These are phyloP conservation scores for Parochlus steinenii DNA, from an alignment of 2,888 invertebrate genomes.

Conservation along the genomic window DNA sequence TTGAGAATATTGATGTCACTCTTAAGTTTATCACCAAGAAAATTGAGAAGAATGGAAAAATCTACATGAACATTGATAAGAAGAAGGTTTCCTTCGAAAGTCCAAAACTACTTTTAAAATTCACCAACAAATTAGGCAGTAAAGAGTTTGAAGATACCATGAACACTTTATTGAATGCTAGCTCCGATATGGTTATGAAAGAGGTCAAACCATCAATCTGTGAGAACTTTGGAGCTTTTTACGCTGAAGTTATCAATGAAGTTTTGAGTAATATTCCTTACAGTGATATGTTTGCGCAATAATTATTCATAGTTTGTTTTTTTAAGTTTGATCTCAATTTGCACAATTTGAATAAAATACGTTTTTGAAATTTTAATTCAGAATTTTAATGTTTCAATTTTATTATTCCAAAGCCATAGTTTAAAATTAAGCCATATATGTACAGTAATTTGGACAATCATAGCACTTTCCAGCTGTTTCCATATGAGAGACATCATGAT, in stretches of 20 bases:
- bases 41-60: slow-evolving; percentile 19
- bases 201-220: slow-evolving; percentile 27
- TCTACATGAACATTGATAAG: slow-evolving; percentile 20
- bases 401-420: too few species aligned
- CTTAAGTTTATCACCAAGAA: slow-evolving; percentile 7
- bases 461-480: too few species aligned
- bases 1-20: neutral
- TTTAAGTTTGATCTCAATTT: too few species aligned
- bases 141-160: slow-evolving; percentile 30
- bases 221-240: slow-evolving; percentile 23
- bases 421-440: too few species aligned
- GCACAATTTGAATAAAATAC: too few species aligned
- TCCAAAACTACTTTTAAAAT: too few species aligned
- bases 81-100: slow-evolving; percentile 18
- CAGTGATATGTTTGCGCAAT: slow-evolving; percentile 20
- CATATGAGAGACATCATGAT: too few species aligned
- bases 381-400: too few species aligned
- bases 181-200: slow-evolving; percentile 28
- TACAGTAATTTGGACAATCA: too few species aligned
- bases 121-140: too few species aligned
- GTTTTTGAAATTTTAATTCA: too few species aligned
- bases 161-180: slow-evolving; percentile 33
- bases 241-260: slow-evolving; percentile 21
- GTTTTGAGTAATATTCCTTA: slow-evolving; percentile 27
- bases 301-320: too few species aligned